Conservation (phyloP, 2,113 vertebrate species). For the Pygoscelis adeliae region DNA sequence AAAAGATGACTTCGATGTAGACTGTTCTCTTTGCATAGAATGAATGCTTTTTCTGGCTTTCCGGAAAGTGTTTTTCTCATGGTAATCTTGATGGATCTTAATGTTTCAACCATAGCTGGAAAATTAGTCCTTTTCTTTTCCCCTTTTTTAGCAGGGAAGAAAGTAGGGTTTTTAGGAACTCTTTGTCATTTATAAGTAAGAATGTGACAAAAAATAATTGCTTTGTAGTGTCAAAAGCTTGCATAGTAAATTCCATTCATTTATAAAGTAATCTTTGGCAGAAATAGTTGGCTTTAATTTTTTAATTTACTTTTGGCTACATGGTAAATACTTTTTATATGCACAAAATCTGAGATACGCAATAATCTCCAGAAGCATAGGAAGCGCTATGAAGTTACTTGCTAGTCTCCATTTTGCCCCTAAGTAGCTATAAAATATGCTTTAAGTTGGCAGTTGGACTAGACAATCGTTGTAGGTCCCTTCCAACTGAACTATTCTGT, state of each 20-base stretch:
- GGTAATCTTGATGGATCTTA: background rate
- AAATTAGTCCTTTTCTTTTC: background rate
- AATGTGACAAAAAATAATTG: background rate
- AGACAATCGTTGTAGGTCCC: fast-evolving
- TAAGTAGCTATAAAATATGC: background rate
- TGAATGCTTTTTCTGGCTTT: background rate
- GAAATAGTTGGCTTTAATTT: background rate
- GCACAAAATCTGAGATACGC: background rate
- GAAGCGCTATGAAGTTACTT: background rate
- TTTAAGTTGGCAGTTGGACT: background rate
- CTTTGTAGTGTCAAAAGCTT: background rate
- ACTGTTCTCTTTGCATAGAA: background rate
- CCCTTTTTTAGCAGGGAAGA: background rate
- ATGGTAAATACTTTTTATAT: background rate
- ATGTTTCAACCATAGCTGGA: background rate
- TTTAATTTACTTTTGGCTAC: background rate
- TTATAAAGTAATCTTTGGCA: background rate
- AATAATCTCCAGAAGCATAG: background rate
- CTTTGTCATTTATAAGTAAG: background rate
- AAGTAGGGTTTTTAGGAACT: background rate
- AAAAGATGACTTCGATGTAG: background rate
- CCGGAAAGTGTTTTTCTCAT: background rate
- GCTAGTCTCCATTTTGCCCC: background rate
- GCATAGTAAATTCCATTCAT: background rate
- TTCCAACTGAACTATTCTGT: background rate